Conservation (phyloP, 2,113 vertebrate species). For the Hippocampus abdominalis region DNA sequence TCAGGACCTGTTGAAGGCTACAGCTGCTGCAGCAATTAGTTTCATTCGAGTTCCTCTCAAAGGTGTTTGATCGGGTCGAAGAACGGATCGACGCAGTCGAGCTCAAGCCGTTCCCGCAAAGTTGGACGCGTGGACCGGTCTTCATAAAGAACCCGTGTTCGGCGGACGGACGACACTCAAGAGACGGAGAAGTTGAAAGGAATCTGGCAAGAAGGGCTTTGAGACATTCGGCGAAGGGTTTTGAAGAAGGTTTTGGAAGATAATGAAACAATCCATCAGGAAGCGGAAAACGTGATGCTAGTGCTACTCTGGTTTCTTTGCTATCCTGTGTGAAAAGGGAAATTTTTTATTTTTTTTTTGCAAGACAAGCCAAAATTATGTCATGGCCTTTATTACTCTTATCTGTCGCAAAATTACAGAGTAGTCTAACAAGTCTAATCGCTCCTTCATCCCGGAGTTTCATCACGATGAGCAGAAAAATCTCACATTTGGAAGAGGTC, state of each 20-base stretch:
- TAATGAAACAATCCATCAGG: conserved; percentile 53
- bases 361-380: conserved; percentile 34
- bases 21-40: background rate
- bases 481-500: background rate
- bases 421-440: background rate
- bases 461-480: conserved; percentile 21
- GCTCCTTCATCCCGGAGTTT: conserved; percentile 4
- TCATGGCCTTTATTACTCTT: conserved; percentile 27
- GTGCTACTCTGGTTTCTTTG: conserved; percentile 7
- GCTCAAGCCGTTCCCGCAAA: background rate
- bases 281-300: conserved; percentile 60
- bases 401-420: conserved; percentile 36
- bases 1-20: background rate
- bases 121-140: background rate
- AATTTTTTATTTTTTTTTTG: conserved; percentile 36
- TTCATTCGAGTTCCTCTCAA: background rate
- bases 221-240: conserved; percentile 40
- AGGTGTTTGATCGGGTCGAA: background rate
- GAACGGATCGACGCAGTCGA: background rate
- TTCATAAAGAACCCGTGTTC: background rate
- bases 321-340: conserved; percentile 41
- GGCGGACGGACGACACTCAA: conserved; percentile 10
- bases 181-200: conserved; percentile 29
- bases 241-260: conserved; percentile 30
- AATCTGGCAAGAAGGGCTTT: conserved; percentile 25